A percentile compares a stretch with the other conserved stretches of the same genome.
Evolutionary conservation across 1,140 invertebrate species (phyloP).

Genomic region (Bombus turneri): DNA sequence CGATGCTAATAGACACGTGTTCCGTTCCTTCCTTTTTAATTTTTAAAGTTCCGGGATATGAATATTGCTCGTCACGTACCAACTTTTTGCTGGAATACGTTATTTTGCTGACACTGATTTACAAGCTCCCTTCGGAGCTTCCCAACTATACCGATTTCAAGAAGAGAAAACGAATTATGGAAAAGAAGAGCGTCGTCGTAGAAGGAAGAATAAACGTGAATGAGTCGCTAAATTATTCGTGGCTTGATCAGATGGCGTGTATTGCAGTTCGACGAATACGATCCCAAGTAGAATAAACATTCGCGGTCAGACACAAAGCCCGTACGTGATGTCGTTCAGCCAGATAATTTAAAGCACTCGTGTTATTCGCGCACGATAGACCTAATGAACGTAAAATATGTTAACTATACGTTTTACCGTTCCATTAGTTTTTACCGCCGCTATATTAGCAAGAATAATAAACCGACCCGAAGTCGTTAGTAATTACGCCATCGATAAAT

Average conservation of each 20-base stretch:
- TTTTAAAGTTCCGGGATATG: slow-evolving; percentile 67
- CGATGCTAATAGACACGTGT: slow-evolving; percentile 78
- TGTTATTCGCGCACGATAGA: background rate
- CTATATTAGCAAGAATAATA: background rate
- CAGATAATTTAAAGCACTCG: no score
- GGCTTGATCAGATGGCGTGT: no score
- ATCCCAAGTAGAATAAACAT: background rate
- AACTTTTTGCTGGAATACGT: slow-evolving; percentile 30
- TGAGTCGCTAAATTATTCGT: no score
- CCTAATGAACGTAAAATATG: background rate
- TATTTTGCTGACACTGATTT: slow-evolving; percentile 51
- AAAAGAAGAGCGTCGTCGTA: background rate
- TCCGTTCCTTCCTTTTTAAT: slow-evolving; percentile 65
- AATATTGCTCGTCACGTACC: slow-evolving; percentile 71
- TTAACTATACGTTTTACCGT: background rate
- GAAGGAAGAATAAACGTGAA: background rate
- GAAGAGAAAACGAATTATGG: background rate
- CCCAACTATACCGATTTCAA: background rate
- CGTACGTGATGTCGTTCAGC: no score
- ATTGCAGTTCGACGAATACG: no score
- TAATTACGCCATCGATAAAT: background rate
- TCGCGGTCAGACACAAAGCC: background rate
- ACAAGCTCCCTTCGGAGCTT: background rate
- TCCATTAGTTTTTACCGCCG: background rate
- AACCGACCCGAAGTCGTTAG: background rate